Percentiles rank a stretch among this genome's conserved stretches.
These are phyloP conservation scores for Pherbina coryleti DNA, from an alignment of 2,888 invertebrate species.

Conservation along the genomic window DNA sequence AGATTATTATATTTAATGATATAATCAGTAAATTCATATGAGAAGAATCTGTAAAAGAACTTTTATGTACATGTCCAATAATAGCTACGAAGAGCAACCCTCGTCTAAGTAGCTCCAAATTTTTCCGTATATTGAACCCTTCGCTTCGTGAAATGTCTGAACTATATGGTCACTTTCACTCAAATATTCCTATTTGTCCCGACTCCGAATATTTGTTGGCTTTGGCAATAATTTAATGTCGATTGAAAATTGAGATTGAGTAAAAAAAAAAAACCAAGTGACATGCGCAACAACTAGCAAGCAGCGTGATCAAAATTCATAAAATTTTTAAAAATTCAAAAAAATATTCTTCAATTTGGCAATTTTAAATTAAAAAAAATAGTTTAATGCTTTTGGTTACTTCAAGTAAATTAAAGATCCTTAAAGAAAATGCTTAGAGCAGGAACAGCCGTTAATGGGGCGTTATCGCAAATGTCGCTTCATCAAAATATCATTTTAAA, in stretches of 20 bases:
- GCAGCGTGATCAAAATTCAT: not conserved
- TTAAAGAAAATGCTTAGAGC: slow-evolving; percentile 82
- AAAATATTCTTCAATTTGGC: not conserved
- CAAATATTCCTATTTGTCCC: not conserved
- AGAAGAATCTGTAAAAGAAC: too few relatives aligned
- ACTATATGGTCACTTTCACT: too few relatives aligned
- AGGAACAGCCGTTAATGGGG: slow-evolving; percentile 78
- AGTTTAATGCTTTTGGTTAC: too few relatives aligned
- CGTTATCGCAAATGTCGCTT: slow-evolving; percentile 77
- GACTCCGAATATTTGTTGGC: not conserved
- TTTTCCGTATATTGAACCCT: too few relatives aligned
- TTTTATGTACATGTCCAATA: too few relatives aligned
- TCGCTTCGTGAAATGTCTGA: too few relatives aligned
- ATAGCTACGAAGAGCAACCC: too few relatives aligned
- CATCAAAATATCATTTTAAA: slow-evolving; percentile 83
- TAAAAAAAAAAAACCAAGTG: not conserved
- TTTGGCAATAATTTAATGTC: not conserved
- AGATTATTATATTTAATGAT: too few relatives aligned
- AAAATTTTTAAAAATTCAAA: not conserved
- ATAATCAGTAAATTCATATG: too few relatives aligned
- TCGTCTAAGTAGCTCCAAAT: too few relatives aligned
- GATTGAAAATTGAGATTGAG: not conserved
- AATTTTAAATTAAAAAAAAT: not conserved
- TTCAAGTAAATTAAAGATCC: slow-evolving; percentile 38
- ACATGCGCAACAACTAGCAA: not conserved